These are phyloP conservation scores for Corvus cornix DNA, from an alignment of 2,113 vertebrate genomes.

Conservation along the genomic window DNA sequence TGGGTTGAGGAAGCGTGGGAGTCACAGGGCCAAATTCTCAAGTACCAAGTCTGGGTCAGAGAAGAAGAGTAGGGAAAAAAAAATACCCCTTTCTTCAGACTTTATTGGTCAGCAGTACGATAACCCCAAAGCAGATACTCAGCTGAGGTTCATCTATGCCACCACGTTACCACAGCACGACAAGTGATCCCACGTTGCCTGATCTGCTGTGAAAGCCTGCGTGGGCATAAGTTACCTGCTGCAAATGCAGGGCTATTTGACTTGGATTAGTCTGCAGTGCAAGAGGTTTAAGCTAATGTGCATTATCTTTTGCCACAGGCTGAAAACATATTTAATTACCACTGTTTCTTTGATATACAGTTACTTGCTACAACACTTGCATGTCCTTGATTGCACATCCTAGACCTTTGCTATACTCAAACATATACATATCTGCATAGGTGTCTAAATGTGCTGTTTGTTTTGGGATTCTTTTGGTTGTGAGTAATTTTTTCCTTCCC, in stretches of 20 bases:
- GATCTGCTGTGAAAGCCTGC: background rate
- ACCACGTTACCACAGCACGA: accelerated
- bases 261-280: background rate
- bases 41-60: background rate
- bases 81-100: background rate
- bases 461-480: background rate
- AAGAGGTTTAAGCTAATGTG: background rate
- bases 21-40: background rate
- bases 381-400: background rate
- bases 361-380: background rate
- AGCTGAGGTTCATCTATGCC: background rate
- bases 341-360: accelerated
- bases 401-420: background rate
- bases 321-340: background rate
- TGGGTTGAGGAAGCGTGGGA: background rate
- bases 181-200: background rate
- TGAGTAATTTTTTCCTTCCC: background rate
- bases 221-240: background rate
- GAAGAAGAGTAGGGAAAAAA: background rate
- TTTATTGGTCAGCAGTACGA: background rate
- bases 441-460: background rate
- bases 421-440: background rate
- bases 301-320: background rate
- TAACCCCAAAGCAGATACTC: background rate
- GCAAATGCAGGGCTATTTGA: background rate